Conservation (phyloP, 2,113 vertebrate species). For the Nannobrachium achirus region DNA sequence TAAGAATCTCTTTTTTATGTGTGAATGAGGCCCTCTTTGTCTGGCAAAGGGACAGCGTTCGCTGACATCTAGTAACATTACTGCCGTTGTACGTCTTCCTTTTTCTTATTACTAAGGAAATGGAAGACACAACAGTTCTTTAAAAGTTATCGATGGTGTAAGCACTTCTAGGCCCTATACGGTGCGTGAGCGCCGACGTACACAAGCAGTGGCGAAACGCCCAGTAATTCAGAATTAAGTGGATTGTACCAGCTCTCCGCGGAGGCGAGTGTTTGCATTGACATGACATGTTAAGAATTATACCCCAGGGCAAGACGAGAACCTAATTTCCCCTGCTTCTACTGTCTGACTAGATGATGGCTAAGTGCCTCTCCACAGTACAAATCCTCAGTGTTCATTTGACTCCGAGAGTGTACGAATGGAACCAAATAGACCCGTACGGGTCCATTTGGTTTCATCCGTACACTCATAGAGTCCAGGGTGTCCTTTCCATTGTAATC, state of each 20-base stretch:
- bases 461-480: too few relatives aligned
- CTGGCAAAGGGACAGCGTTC: constrained; percentile 4
- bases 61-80: constrained; percentile 28
- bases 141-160: constrained; percentile 29
- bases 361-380: constrained; percentile 49
- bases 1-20: background rate
- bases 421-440: too few relatives aligned
- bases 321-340: constrained; percentile 67
- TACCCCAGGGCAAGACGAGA: constrained; percentile 71
- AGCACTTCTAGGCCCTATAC: constrained; percentile 39
- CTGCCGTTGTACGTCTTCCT: constrained; percentile 9
- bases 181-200: constrained; percentile 15
- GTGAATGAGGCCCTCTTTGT: constrained; percentile 29
- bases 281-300: constrained; percentile 77
- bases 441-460: too few relatives aligned
- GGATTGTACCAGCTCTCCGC: constrained; percentile 57
- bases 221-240: constrained; percentile 47
- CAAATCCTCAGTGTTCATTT: too few relatives aligned
- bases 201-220: constrained; percentile 31
- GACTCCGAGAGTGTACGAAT: too few relatives aligned
- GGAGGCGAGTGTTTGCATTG: constrained; percentile 73
- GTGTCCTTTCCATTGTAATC: constrained; percentile 45
- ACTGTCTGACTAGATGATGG: constrained; percentile 72
- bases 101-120: constrained; percentile 34
- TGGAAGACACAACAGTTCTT: constrained; percentile 42